Percentiles rank a stretch among this genome's conserved stretches.
Evolutionary conservation across 2,888 invertebrate genomes (phyloP).

Genomic region (Tenthredo notha): DNA sequence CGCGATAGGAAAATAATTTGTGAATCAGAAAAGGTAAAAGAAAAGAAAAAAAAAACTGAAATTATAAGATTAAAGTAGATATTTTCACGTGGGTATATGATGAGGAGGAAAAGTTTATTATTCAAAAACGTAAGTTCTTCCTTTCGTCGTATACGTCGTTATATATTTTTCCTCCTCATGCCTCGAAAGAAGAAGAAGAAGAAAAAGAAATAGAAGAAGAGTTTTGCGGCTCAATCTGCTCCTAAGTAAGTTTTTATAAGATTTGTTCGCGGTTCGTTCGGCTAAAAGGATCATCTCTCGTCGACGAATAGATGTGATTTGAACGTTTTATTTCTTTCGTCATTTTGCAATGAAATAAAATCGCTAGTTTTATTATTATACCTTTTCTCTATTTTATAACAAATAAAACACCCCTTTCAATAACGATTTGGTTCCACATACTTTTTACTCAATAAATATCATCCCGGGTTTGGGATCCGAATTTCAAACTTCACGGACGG

Average conservation of each 20-base stretch:
- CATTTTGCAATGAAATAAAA: background rate
- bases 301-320: constrained; percentile 23
- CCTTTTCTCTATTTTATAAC: too few relatives aligned
- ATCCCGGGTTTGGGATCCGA: too few relatives aligned
- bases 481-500: too few relatives aligned
- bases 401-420: too few relatives aligned
- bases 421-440: too few relatives aligned
- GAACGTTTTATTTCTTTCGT: constrained; percentile 41
- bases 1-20: too few relatives aligned
- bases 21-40: too few relatives aligned
- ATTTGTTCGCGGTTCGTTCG: constrained; percentile 30
- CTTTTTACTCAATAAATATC: too few relatives aligned
- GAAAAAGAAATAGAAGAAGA: background rate
- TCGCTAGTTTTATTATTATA: too few relatives aligned
- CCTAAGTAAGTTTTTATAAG: constrained; percentile 38
- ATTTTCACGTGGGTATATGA: background rate
- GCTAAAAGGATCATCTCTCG: constrained; percentile 34
- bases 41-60: background rate
- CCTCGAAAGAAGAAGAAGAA: background rate
- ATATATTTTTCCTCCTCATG: background rate
- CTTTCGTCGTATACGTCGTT: background rate
- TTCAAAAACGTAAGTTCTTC: constrained; percentile 24
- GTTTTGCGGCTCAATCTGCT: constrained; percentile 14
- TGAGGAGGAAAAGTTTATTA: background rate
- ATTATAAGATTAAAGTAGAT: background rate